These are phyloP conservation scores for Papilio elwesi DNA, from an alignment of 2,888 invertebrate species.

Conservation along the genomic window DNA sequence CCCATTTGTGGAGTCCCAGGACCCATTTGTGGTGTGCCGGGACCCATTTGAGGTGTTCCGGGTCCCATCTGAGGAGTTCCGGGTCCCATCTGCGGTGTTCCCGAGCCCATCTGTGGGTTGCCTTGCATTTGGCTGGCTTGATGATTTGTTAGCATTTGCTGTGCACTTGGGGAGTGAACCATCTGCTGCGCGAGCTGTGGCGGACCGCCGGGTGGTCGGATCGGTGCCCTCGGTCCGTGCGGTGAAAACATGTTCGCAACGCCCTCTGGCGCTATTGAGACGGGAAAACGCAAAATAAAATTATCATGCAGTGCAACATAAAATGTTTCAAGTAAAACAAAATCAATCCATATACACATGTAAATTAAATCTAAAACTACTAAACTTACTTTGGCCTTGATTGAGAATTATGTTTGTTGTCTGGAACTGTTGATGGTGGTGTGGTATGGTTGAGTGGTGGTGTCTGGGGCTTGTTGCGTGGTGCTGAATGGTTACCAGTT, in stretches of 20 bases:
- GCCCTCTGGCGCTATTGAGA: conserved; percentile 76
- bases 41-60: conserved; percentile 59
- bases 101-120: conserved; percentile 56
- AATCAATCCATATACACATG: conserved; percentile 42
- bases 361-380: conserved; percentile 20
- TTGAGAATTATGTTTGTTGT: conserved; percentile 77
- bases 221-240: conserved; percentile 69
- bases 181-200: conserved; percentile 58
- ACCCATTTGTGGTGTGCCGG: conserved; percentile 58
- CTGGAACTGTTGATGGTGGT: conserved; percentile 78
- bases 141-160: conserved; percentile 54
- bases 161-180: conserved; percentile 58
- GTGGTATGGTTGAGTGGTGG: conserved; percentile 73
- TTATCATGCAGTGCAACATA: conserved; percentile 63
- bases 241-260: conserved; percentile 79
- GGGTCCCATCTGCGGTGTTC: conserved; percentile 60
- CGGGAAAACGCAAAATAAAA: conserved; percentile 53
- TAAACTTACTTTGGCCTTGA: conserved; percentile 74
- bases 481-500: conserved; percentile 80
- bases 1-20: conserved; percentile 59
- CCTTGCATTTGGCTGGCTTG: conserved; percentile 50
- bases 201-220: conserved; percentile 67
- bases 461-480: conserved; percentile 79
- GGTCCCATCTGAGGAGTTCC: conserved; percentile 65
- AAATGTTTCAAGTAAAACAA: conserved; percentile 51